phyloP scores from a whole-genome alignment of 2,113 vertebrate species.

The Sialia sialis region DNA sequence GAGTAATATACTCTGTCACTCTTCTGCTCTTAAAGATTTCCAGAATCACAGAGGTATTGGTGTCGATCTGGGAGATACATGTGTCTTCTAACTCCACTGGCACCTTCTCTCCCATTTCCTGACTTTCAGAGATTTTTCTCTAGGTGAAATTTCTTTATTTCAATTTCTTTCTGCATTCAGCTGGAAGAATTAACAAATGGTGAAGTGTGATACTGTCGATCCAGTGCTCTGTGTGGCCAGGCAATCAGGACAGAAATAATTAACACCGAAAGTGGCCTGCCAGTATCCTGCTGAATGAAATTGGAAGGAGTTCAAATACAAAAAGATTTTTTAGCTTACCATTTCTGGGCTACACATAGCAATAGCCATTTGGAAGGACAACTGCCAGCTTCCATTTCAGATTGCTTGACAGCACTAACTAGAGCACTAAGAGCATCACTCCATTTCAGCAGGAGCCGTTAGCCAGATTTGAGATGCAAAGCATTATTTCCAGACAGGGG shows the following conservation, averaged over 20 bases:
- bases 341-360: constrained; percentile 67
- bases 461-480: not conserved
- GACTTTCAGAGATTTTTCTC: constrained; percentile 47
- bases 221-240: constrained; percentile 71
- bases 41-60: not conserved
- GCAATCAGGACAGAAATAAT: constrained; percentile 78
- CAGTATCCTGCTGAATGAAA: constrained; percentile 76
- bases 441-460: not conserved
- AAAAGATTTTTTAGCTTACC: constrained; percentile 76
- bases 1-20: constrained; percentile 26
- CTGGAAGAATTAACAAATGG: constrained; percentile 70
- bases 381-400: constrained; percentile 73
- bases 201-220: constrained; percentile 65
- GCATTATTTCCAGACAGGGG: not conserved
- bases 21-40: constrained; percentile 31
- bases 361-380: constrained; percentile 75
- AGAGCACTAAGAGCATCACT: constrained; percentile 60
- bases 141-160: constrained; percentile 59
- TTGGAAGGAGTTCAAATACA: constrained; percentile 76
- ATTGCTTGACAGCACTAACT: constrained; percentile 64
- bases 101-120: not conserved
- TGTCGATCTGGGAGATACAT: not conserved
- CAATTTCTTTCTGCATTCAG: constrained; percentile 54
- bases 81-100: constrained; percentile 23
- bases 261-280: constrained; percentile 74